Conservation (phyloP, 2,797 vertebrate species). For the Coendou prehensilis region DNA sequence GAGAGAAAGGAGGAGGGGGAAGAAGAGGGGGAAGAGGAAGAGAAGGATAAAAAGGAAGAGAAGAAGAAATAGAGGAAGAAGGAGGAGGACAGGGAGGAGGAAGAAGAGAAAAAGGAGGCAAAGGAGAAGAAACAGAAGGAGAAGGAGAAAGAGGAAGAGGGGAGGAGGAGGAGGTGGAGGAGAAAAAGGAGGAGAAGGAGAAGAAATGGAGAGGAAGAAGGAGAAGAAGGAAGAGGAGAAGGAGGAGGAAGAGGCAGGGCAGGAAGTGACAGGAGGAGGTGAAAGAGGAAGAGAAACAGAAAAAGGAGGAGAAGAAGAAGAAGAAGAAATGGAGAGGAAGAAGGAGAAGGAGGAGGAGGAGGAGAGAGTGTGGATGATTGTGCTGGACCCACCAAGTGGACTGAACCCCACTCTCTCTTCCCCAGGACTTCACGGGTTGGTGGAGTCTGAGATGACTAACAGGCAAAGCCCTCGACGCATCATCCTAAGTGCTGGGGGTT, state of each 20-base stretch:
- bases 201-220: too few species aligned
- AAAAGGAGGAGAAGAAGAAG: too few species aligned
- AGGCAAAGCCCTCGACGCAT: background rate
- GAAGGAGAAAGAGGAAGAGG: too few species aligned
- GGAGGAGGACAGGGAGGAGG: background rate
- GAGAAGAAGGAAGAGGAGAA: background rate
- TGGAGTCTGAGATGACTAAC: background rate
- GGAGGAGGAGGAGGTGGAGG: background rate
- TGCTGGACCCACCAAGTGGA: background rate
- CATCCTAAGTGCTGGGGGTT: background rate
- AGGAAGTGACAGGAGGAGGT: too few species aligned
- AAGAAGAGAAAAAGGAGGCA: background rate
- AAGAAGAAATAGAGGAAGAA: background rate
- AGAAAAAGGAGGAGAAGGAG: too few species aligned
- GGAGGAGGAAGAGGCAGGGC: too few species aligned
- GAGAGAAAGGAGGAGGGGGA: background rate
- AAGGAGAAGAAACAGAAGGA: too few species aligned
- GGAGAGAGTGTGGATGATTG: background rate
- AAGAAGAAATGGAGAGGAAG: background rate
- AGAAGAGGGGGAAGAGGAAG: too few species aligned
- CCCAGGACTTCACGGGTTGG: background rate
- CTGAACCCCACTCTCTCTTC: background rate
- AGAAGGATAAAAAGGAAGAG: too few species aligned
- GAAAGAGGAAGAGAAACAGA: background rate
- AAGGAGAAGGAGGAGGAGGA: background rate